Conservation (phyloP, 2,797 vertebrate genomes). For the Xyrichtys novacula region DNA sequence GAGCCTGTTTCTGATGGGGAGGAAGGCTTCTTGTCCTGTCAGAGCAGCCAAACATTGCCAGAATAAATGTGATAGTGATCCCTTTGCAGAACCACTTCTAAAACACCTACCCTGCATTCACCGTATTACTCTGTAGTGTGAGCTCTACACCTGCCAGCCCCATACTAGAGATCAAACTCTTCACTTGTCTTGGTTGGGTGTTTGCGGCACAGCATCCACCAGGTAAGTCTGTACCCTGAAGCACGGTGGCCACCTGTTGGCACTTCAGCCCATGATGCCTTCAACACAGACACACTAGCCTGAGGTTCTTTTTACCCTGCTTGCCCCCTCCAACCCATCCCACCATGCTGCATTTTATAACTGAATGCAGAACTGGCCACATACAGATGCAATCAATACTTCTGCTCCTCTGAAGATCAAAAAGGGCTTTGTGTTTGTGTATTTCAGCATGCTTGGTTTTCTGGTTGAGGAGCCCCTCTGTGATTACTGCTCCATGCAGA, state of each 20-base stretch:
- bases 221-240: slow-evolving; percentile 69
- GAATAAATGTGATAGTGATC: no score
- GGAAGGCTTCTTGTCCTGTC: no score
- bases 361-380: slow-evolving; percentile 68
- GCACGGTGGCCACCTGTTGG: slow-evolving; percentile 77
- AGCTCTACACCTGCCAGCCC: slow-evolving; percentile 55
- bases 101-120: slow-evolving; percentile 37
- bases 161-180: slow-evolving; percentile 73
- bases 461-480: slow-evolving; percentile 52
- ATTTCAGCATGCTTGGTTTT: slow-evolving; percentile 47
- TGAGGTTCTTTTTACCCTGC: slow-evolving; percentile 54
- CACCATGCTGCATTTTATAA: slow-evolving; percentile 46
- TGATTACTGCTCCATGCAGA: slow-evolving; percentile 57
- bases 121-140: slow-evolving; percentile 44
- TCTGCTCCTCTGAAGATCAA: slow-evolving; percentile 75
- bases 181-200: slow-evolving; percentile 74
- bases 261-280: slow-evolving; percentile 49
- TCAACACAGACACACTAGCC: slow-evolving; percentile 62
- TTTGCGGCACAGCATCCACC: slow-evolving; percentile 40
- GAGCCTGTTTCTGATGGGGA: no score
- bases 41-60: no score
- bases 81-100: no score
- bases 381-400: slow-evolving; percentile 75
- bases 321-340: slow-evolving; percentile 39
- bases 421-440: slow-evolving; percentile 70